A percentile compares a stretch with the other conserved stretches of the same genome.
Conservation (phyloP, 2,797 vertebrate species). For the Bryconaethiops microstoma region DNA sequence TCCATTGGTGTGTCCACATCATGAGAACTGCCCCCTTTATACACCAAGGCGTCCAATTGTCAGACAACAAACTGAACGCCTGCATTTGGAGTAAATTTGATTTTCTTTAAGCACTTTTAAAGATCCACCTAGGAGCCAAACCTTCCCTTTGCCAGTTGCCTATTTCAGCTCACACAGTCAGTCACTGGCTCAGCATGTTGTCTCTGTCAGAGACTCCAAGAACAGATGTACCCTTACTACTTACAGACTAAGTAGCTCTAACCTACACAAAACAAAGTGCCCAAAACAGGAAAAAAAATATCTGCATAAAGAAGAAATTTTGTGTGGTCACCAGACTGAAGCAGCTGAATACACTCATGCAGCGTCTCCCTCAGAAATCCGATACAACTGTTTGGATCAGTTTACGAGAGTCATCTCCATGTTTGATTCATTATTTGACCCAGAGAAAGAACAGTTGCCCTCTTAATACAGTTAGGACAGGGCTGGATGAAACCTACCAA, state of each 20-base stretch:
- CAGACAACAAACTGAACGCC: no score
- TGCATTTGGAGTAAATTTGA: background rate
- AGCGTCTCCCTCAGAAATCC: constrained; percentile 8
- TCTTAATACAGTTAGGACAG: background rate
- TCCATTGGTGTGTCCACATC: no score
- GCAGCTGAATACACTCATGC: background rate
- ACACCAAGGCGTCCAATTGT: no score
- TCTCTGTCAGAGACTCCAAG: background rate
- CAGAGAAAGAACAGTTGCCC: background rate
- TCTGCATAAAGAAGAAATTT: background rate
- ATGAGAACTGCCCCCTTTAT: no score
- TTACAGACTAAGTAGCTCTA: background rate
- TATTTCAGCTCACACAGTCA: background rate
- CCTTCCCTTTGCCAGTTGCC: background rate
- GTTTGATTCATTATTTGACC: background rate
- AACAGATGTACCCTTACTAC: background rate
- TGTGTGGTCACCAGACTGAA: background rate
- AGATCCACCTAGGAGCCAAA: background rate
- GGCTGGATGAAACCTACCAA: background rate
- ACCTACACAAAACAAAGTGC: background rate
- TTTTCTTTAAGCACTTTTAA: background rate
- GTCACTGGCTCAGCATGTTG: background rate
- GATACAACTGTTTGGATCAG: background rate
- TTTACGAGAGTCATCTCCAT: background rate
- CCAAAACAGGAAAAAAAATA: background rate